Evolutionary conservation across 2,888 invertebrate genomes (phyloP).

Genomic region (Dexiosoma caninum): DNA sequence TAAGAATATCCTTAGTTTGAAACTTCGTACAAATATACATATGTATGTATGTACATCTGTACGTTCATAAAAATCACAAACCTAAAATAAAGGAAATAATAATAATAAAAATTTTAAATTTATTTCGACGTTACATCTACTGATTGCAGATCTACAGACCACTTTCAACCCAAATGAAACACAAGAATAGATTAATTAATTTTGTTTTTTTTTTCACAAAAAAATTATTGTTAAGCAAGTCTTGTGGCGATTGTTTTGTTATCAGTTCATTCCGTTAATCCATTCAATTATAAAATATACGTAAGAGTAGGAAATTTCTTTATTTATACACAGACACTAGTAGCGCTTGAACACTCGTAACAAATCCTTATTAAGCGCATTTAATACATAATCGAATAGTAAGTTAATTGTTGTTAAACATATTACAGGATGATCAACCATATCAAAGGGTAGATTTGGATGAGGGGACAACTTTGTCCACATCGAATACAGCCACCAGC

Average conservation of each 20-base stretch:
- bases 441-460: slow-evolving; percentile 75
- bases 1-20: too few relatives aligned
- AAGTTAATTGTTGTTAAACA: background rate
- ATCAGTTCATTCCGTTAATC: slow-evolving; percentile 45
- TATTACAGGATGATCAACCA: slow-evolving; percentile 72
- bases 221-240: slow-evolving; percentile 22
- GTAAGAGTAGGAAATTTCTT: background rate
- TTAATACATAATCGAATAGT: background rate
- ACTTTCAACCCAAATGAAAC: slow-evolving; percentile 14
- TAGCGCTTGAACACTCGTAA: slow-evolving; percentile 15
- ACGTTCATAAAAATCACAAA: background rate
- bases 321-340: slow-evolving; percentile 27
- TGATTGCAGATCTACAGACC: slow-evolving; percentile 6
- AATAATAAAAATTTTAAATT: background rate
- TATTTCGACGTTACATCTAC: background rate
- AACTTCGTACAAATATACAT: too few relatives aligned
- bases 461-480: slow-evolving; percentile 79
- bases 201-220: background rate
- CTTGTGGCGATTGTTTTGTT: slow-evolving; percentile 36
- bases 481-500: slow-evolving; percentile 82
- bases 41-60: too few relatives aligned
- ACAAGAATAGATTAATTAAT: slow-evolving; percentile 14
- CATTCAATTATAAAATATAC: slow-evolving; percentile 41
- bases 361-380: background rate
- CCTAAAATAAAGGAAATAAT: too few relatives aligned